These are phyloP conservation scores for Stichopus chloronotus DNA, from an alignment of 35 echinoderm and acorn worm species.

Conservation along the genomic window DNA sequence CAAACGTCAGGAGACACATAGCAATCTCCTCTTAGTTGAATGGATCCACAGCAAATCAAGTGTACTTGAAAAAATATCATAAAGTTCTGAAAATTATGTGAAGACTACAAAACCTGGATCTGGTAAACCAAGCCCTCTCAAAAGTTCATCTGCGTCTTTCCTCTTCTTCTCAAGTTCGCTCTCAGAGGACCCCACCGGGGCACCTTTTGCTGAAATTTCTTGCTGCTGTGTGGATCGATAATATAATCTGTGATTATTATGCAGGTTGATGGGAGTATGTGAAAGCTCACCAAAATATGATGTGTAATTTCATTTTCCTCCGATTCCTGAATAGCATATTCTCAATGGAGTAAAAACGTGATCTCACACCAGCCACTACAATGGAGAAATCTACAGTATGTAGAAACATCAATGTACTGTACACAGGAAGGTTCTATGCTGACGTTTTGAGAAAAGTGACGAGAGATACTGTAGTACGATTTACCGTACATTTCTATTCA, in stretches of 20 bases:
- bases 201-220: constrained; percentile 66
- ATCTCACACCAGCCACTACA: too few relatives aligned
- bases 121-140: constrained; percentile 76
- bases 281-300: neutral
- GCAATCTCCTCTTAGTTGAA: too few relatives aligned
- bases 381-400: too few relatives aligned
- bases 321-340: neutral
- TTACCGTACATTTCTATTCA: too few relatives aligned
- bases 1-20: too few relatives aligned
- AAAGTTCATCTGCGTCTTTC: constrained; percentile 83
- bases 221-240: constrained; percentile 30
- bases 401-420: too few relatives aligned
- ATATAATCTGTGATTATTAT: neutral
- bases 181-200: constrained; percentile 56
- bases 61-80: neutral
- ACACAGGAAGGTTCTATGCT: too few relatives aligned
- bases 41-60: too few relatives aligned
- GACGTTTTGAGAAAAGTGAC: too few relatives aligned
- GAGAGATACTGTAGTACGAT: too few relatives aligned
- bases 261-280: neutral
- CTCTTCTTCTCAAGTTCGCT: constrained; percentile 81
- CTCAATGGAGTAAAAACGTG: neutral
- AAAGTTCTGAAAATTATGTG: neutral
- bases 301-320: neutral
- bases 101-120: constrained; percentile 61